Conservation (phyloP, 2,113 vertebrate species). For the Crotalus horridus region DNA sequence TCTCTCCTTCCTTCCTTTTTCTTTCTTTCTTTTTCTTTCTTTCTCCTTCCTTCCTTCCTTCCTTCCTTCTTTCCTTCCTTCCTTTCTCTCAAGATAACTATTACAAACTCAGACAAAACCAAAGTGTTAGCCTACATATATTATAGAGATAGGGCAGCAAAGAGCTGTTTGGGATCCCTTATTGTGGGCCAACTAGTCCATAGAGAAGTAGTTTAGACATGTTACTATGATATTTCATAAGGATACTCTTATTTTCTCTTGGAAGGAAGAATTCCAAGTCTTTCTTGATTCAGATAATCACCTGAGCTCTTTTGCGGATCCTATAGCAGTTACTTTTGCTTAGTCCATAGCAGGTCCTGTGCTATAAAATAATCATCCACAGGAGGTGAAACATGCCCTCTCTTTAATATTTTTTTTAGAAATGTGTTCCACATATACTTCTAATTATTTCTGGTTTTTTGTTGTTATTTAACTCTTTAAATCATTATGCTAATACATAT, state of each 20-base stretch:
- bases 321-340: neutral
- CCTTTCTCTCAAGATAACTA: neutral
- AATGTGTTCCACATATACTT: neutral
- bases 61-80: neutral
- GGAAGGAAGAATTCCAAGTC: neutral
- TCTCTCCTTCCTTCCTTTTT: too few species aligned
- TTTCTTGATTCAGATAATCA: neutral
- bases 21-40: neutral
- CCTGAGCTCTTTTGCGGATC: neutral
- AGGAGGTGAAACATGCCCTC: neutral
- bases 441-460: neutral
- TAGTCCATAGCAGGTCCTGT: neutral
- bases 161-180: neutral
- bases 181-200: neutral
- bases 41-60: too few species aligned
- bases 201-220: neutral
- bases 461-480: neutral
- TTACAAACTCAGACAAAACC: neutral
- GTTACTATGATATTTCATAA: neutral
- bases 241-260: neutral
- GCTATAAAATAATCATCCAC: neutral
- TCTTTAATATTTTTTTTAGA: neutral
- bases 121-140: neutral
- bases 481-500: neutral
- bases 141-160: neutral